Evolutionary conservation across 1,140 invertebrate species (phyloP).

Genomic region (Zaprionus nigranus): DNA sequence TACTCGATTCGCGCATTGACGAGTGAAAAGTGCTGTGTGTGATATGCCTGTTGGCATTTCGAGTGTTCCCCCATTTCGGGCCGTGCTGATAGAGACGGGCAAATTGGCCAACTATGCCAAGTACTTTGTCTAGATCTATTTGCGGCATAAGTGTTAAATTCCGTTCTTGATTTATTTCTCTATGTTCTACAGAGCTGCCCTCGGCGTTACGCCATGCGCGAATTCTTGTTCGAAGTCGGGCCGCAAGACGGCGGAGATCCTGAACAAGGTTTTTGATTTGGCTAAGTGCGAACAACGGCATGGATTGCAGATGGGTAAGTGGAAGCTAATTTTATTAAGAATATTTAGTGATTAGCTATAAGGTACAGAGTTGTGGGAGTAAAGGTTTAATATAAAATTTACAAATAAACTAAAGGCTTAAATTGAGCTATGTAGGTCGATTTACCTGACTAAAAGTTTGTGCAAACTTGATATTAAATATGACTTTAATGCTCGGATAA

Average conservation of each 20-base stretch:
- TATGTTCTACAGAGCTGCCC: slow-evolving; percentile 65
- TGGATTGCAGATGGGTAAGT: slow-evolving; percentile 72
- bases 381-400: too few species aligned
- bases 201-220: slow-evolving; percentile 69
- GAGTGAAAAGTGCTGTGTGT: slow-evolving; percentile 33
- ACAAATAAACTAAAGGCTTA: too few species aligned
- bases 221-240: slow-evolving; percentile 56
- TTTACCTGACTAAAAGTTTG: too few species aligned
- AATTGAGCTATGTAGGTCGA: too few species aligned
- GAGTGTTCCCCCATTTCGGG: slow-evolving; percentile 35
- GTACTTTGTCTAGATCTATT: slow-evolving; percentile 27
- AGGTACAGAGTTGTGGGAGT: not conserved
- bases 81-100: not conserved
- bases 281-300: slow-evolving; percentile 71
- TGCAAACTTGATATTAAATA: too few species aligned
- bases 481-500: too few species aligned
- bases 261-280: slow-evolving; percentile 60
- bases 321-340: not conserved
- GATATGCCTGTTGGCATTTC: slow-evolving; percentile 43
- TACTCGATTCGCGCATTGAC: slow-evolving; percentile 9
- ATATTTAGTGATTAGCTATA: not conserved
- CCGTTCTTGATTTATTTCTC: slow-evolving; percentile 4
- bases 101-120: slow-evolving; percentile 8
- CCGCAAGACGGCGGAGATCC: slow-evolving; percentile 48
- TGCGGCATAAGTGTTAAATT: slow-evolving; percentile 30